Conservation (phyloP, 2,888 invertebrate genomes). For the Tinea pellionella region DNA sequence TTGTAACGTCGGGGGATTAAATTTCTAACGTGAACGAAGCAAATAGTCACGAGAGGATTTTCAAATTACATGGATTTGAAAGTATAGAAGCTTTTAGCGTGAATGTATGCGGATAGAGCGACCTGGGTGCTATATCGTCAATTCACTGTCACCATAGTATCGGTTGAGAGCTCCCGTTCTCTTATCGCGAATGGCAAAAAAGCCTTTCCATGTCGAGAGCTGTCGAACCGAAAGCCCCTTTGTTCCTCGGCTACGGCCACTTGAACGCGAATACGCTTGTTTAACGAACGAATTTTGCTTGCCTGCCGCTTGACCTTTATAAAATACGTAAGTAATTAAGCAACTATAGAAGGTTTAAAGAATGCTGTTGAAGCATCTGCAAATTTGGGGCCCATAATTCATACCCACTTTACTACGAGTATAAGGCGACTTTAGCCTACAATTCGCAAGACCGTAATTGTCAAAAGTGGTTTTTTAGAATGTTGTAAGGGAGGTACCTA, state of each 20-base stretch:
- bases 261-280: slow-evolving; percentile 8
- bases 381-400: too few relatives aligned
- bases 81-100: slow-evolving; percentile 3
- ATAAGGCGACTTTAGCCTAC: too few relatives aligned
- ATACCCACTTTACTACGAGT: too few relatives aligned
- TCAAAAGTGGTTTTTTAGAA: too few relatives aligned
- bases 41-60: slow-evolving; percentile 5
- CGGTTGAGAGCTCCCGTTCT: slow-evolving; percentile 15
- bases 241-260: slow-evolving; percentile 32
- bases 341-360: neutral
- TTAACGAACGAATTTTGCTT: slow-evolving; percentile 12
- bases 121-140: slow-evolving; percentile 14
- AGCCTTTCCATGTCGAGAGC: slow-evolving; percentile 62
- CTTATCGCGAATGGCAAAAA: slow-evolving; percentile 58
- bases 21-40: neutral
- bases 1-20: neutral
- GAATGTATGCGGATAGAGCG: neutral
- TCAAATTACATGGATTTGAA: neutral
- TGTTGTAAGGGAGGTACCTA: too few relatives aligned
- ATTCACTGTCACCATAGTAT: slow-evolving; percentile 15
- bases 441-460: too few relatives aligned
- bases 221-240: slow-evolving; percentile 52
- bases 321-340: neutral
- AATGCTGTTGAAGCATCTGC: neutral
- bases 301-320: neutral